Conservation (phyloP, 2,888 invertebrate genomes). For the Venusia cambrica region DNA sequence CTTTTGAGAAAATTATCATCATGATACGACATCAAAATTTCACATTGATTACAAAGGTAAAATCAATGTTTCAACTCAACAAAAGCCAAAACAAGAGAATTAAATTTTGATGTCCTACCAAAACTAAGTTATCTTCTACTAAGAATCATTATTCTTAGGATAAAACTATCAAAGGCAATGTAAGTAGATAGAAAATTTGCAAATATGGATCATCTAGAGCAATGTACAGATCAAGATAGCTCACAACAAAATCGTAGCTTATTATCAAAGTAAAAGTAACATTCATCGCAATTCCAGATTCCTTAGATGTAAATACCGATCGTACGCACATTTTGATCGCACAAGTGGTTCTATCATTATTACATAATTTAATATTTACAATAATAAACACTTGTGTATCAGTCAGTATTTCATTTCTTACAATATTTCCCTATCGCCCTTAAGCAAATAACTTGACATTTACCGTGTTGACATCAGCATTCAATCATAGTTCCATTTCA, state of each 20-base stretch:
- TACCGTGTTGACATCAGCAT: slow-evolving; percentile 23
- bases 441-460: slow-evolving; percentile 27
- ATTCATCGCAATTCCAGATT: slow-evolving; percentile 60
- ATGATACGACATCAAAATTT: slow-evolving; percentile 24
- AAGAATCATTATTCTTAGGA: slow-evolving; percentile 52
- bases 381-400: slow-evolving; percentile 73
- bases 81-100: slow-evolving; percentile 14
- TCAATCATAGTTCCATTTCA: slow-evolving; percentile 25
- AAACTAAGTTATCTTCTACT: slow-evolving; percentile 32
- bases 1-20: slow-evolving; percentile 16
- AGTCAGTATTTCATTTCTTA: slow-evolving; percentile 56
- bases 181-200: slow-evolving; percentile 56
- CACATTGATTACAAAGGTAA: slow-evolving; percentile 5
- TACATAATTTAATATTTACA: slow-evolving; percentile 72
- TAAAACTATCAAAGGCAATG: slow-evolving; percentile 64
- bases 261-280: slow-evolving; percentile 35
- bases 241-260: slow-evolving; percentile 31
- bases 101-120: slow-evolving; percentile 19
- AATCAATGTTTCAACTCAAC: slow-evolving; percentile 17
- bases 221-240: slow-evolving; percentile 50
- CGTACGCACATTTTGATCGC: slow-evolving; percentile 49
- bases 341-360: slow-evolving; percentile 61
- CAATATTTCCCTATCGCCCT: slow-evolving; percentile 31
- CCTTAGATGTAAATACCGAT: slow-evolving; percentile 42
- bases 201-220: slow-evolving; percentile 47